Conservation (phyloP, 2,113 vertebrate species). For the Thamnophis sirtalis region DNA sequence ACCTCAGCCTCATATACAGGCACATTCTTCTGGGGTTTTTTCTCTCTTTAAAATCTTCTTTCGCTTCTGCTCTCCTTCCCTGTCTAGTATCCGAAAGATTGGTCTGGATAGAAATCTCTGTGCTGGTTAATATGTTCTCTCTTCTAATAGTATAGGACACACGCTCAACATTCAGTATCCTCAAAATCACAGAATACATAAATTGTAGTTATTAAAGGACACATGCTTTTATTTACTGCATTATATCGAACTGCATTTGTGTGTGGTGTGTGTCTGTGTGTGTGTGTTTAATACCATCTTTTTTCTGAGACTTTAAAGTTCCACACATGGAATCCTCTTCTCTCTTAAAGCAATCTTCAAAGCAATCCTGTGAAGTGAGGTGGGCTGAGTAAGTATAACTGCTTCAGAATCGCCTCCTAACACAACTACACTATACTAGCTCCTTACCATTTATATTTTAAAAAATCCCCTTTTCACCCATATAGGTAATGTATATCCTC, state of each 20-base stretch:
- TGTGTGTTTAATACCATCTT: background rate
- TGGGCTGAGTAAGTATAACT: background rate
- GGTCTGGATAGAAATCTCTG: background rate
- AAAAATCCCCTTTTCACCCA: background rate
- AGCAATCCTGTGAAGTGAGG: background rate
- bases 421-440: background rate
- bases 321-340: background rate
- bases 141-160: background rate
- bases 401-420: background rate
- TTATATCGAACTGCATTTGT: background rate
- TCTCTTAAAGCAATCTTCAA: background rate
- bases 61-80: background rate
- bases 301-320: background rate
- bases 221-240: background rate
- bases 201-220: background rate
- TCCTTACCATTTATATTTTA: background rate
- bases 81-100: background rate
- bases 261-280: too few species aligned
- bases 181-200: background rate
- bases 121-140: background rate
- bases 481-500: background rate
- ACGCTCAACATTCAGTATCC: background rate
- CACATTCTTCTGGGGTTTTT: background rate
- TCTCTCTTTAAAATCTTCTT: background rate
- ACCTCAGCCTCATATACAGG: background rate